Evolutionary conservation across 2,113 vertebrate genomes (phyloP).

Genomic region (Cariama cristata): DNA sequence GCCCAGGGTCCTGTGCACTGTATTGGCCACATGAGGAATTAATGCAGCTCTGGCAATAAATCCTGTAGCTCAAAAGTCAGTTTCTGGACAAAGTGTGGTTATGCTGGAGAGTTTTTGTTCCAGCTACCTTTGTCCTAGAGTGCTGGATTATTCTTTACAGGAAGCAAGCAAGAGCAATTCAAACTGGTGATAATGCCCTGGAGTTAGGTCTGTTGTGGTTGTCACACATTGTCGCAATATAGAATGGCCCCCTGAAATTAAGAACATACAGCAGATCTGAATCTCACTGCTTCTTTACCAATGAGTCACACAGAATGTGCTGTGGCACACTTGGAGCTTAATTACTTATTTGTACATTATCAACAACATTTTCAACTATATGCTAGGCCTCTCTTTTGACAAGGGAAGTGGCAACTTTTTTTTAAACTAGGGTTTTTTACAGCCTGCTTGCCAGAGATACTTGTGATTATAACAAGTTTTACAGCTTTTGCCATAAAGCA

Average conservation of each 20-base stretch:
- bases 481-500: background rate
- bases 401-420: background rate
- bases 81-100: background rate
- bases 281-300: background rate
- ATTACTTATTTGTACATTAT: background rate
- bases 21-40: background rate
- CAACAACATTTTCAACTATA: background rate
- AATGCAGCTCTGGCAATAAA: background rate
- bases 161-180: background rate
- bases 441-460: background rate
- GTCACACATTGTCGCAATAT: background rate
- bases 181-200: background rate
- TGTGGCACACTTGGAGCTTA: background rate
- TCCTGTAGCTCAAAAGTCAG: background rate
- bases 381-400: background rate
- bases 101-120: background rate
- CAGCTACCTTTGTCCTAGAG: background rate
- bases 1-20: background rate
- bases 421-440: background rate
- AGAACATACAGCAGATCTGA: background rate
- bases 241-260: background rate
- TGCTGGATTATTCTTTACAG: background rate
- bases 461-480: background rate
- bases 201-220: background rate
- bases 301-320: background rate